Conservation (phyloP, 2,888 invertebrate genomes). For the Geophilus truncorum region DNA sequence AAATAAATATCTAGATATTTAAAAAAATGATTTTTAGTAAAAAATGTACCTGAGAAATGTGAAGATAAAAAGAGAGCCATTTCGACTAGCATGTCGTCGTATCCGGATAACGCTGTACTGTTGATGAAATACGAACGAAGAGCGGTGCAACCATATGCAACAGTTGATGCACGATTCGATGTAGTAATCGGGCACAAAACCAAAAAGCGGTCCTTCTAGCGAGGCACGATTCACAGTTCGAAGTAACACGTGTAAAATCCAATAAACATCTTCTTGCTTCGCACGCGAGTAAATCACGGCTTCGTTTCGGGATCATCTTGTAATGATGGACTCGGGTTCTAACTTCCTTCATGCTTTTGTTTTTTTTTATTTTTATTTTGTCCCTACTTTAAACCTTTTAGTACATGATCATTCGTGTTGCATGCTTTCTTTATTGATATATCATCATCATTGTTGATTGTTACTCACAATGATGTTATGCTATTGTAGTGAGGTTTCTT, state of each 20-base stretch:
- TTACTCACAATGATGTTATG: no score
- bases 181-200: slow-evolving; percentile 69
- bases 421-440: no score
- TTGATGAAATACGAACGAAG: slow-evolving; percentile 59
- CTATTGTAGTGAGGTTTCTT: no score
- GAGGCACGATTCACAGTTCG: slow-evolving; percentile 59
- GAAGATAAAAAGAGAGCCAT: slow-evolving; percentile 67
- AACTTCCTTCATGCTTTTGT: no score
- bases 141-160: slow-evolving; percentile 61
- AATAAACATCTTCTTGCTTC: slow-evolving; percentile 59
- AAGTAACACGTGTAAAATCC: slow-evolving; percentile 58
- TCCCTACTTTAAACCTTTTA: no score
- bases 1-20: no score
- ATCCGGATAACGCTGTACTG: slow-evolving; percentile 53
- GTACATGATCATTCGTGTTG: no score
- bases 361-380: no score
- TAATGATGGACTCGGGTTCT: no score
- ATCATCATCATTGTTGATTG: no score
- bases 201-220: slow-evolving; percentile 59
- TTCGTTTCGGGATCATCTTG: no score
- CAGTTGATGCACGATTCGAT: slow-evolving; percentile 62
- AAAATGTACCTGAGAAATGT: slow-evolving; percentile 61
- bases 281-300: slow-evolving; percentile 61
- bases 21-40: no score
- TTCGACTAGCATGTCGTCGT: slow-evolving; percentile 56